phyloP scores from a whole-genome alignment of 2,113 vertebrate genomes.

The Hydrolagus affinis region DNA sequence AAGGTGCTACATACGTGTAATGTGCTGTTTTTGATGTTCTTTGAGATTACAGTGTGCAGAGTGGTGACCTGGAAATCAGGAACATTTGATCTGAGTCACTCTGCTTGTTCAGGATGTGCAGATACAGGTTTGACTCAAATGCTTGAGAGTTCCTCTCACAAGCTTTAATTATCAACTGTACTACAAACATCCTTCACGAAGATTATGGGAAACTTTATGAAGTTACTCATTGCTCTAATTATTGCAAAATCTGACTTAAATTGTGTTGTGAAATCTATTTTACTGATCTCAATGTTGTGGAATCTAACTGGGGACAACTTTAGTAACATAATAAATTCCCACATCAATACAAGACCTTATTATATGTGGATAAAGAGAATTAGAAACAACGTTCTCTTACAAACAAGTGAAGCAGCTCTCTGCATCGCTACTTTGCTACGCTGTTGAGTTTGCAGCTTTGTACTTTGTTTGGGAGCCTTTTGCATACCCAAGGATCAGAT shows the following conservation, averaged over 20 bases:
- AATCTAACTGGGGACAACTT: neutral
- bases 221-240: neutral
- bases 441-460: too few species aligned
- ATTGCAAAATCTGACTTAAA: neutral
- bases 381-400: too few species aligned
- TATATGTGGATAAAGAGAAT: neutral
- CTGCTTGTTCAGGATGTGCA: neutral
- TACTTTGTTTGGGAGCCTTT: neutral
- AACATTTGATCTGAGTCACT: slow-evolving; percentile 14
- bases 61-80: neutral
- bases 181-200: neutral
- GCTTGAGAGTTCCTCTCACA: neutral
- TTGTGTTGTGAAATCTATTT: neutral
- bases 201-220: neutral
- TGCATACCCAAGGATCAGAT: neutral
- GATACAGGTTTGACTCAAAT: neutral
- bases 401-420: too few species aligned
- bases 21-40: too few species aligned
- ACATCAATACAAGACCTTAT: neutral
- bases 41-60: neutral
- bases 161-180: neutral
- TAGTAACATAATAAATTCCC: neutral
- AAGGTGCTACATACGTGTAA: too few species aligned
- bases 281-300: neutral
- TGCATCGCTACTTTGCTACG: too few species aligned